Percentiles rank a stretch among this genome's conserved stretches.
Evolutionary conservation across 1,140 invertebrate genomes (phyloP).

Genomic region (Drosophila kepulauana): DNA sequence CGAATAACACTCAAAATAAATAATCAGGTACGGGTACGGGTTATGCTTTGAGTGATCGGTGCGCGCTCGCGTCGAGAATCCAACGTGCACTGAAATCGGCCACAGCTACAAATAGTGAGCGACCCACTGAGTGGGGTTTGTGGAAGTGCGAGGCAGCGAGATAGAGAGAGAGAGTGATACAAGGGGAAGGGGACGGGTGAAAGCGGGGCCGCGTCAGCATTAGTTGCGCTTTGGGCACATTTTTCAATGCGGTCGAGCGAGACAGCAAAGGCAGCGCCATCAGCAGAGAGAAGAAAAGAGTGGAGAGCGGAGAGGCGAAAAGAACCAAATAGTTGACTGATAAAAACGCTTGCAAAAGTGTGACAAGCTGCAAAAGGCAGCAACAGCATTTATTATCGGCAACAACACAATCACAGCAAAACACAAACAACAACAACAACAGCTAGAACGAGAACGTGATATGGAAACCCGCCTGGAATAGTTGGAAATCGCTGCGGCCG

Average conservation of each 20-base stretch:
- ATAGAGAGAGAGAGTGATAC: background rate
- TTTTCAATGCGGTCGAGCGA: slow-evolving; percentile 10
- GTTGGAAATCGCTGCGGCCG: slow-evolving; percentile 13
- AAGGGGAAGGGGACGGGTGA: background rate
- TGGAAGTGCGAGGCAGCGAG: slow-evolving; percentile 6
- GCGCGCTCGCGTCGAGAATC: slow-evolving; percentile 72
- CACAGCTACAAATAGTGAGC: slow-evolving; percentile 35
- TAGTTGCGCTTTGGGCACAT: slow-evolving; percentile 43
- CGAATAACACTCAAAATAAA: slow-evolving; percentile 33
- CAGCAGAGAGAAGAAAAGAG: slow-evolving; percentile 10
- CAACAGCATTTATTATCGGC: slow-evolving; percentile 13
- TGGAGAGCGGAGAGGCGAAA: slow-evolving; percentile 8
- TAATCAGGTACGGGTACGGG: slow-evolving; percentile 41
- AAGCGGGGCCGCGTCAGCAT: slow-evolving; percentile 38
- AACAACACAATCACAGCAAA: slow-evolving; percentile 2
- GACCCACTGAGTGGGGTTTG: slow-evolving; percentile 44
- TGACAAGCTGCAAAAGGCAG: slow-evolving; percentile 21
- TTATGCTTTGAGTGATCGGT: slow-evolving; percentile 56
- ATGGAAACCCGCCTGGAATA: slow-evolving; percentile 32
- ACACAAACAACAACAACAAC: background rate
- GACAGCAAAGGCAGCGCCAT: background rate
- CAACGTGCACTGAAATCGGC: slow-evolving; percentile 66
- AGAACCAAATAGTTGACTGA: slow-evolving; percentile 44
- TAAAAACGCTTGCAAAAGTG: slow-evolving; percentile 32
- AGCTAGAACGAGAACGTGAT: slow-evolving; percentile 13